phyloP scores from a whole-genome alignment of 2,797 vertebrate genomes.

The Emydoidea blandingii region DNA sequence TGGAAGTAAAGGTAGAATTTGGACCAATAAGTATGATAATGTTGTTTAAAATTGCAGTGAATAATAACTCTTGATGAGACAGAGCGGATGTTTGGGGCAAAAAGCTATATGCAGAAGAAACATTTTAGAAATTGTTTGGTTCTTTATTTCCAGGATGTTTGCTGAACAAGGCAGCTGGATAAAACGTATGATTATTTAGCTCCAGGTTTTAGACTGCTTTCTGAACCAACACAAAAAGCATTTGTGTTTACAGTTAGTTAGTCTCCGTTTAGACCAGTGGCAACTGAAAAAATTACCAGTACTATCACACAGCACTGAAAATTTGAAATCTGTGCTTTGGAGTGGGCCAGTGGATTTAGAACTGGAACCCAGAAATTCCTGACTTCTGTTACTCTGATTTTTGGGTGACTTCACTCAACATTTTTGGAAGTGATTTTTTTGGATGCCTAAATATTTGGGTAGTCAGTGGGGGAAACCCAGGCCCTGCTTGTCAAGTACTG shows the following conservation, averaged over 20 bases:
- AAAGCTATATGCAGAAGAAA: background rate
- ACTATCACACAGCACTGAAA: background rate
- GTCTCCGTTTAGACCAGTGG: background rate
- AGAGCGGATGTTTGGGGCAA: background rate
- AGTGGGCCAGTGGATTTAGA: background rate
- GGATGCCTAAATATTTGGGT: background rate
- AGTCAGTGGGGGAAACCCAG: accelerated
- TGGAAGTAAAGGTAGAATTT: background rate
- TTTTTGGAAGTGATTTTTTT: background rate
- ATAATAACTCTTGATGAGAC: background rate
- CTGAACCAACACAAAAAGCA: background rate
- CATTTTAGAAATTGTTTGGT: background rate
- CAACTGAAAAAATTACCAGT: background rate
- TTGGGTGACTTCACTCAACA: background rate
- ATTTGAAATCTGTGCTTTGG: background rate
- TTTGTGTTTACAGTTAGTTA: background rate
- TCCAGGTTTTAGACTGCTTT: background rate
- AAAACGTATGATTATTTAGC: background rate
- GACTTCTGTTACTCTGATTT: background rate
- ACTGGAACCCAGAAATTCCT: accelerated
- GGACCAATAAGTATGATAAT: background rate
- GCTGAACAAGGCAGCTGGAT: background rate
- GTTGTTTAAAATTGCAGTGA: background rate
- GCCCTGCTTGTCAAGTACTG: background rate
- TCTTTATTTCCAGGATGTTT: background rate